A percentile compares a stretch with the other conserved stretches of the same genome.
These are phyloP conservation scores for Eumerus sabulonum DNA, from an alignment of 2,888 invertebrate species.

Conservation along the genomic window DNA sequence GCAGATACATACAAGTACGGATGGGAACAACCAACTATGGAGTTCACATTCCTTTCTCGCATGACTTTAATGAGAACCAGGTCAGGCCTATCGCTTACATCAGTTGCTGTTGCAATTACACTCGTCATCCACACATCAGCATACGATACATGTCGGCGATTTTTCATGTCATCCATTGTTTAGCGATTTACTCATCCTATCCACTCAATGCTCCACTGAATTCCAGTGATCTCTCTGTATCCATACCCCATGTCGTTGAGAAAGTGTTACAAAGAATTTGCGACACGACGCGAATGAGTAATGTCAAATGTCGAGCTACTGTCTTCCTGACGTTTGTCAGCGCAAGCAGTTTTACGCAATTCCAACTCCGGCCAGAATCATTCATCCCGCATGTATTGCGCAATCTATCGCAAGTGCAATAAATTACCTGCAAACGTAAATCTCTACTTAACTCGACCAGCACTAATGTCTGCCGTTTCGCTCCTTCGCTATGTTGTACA, in stretches of 20 bases:
- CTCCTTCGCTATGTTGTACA: conserved; percentile 27
- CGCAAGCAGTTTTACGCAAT: conserved; percentile 51
- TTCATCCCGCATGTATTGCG: conserved; percentile 59
- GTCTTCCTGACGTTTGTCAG: conserved; percentile 38
- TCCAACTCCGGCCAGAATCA: conserved; percentile 23
- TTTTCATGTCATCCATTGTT: conserved; percentile 64
- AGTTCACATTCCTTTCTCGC: conserved; percentile 39
- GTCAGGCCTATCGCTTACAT: conserved; percentile 52
- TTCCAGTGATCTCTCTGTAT: conserved; percentile 22
- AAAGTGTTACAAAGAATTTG: conserved; percentile 53
- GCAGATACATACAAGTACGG: too few relatives aligned
- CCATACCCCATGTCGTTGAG: conserved; percentile 36
- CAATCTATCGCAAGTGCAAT: conserved; percentile 52
- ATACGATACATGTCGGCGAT: conserved; percentile 52
- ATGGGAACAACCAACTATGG: conserved; percentile 55
- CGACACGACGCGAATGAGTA: not conserved
- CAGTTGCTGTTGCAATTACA: conserved; percentile 27
- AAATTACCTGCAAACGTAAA: conserved; percentile 58
- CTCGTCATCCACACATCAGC: conserved; percentile 20
- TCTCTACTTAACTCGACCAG: conserved; percentile 19
- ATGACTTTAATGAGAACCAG: conserved; percentile 54
- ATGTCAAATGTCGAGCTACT: too few relatives aligned
- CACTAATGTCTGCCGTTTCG: conserved; percentile 48
- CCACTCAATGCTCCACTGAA: conserved; percentile 42
- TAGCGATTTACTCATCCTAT: conserved; percentile 19